phyloP scores from a whole-genome alignment of 2,113 vertebrate genomes.

The Thunnus maccoyii region DNA sequence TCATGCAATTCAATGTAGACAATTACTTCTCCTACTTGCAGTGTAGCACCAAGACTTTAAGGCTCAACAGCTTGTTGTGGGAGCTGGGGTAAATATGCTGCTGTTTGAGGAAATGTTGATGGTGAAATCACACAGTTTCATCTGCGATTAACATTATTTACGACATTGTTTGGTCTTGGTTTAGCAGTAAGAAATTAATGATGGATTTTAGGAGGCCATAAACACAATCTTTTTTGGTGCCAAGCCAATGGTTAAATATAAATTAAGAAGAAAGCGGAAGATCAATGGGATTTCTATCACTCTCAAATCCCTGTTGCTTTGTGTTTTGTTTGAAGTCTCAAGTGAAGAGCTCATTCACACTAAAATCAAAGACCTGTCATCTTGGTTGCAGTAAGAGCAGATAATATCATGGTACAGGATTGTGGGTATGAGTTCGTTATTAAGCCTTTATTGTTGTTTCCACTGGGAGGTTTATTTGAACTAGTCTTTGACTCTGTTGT shows the following conservation, averaged over 20 bases:
- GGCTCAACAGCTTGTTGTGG: constrained; percentile 67
- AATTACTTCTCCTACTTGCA: constrained; percentile 53
- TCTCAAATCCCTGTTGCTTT: constrained; percentile 83
- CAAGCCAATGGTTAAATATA: constrained; percentile 83
- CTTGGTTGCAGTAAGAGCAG: constrained; percentile 72
- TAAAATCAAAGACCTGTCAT: constrained; percentile 84
- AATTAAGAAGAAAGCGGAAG: constrained; percentile 84
- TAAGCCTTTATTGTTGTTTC: constrained; percentile 58
- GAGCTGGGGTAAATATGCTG: constrained; percentile 56
- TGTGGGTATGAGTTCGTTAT: constrained; percentile 53
- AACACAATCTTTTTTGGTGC: constrained; percentile 80
- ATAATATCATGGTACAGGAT: constrained; percentile 73
- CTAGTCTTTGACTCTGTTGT: constrained; percentile 28
- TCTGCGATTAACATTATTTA: constrained; percentile 77
- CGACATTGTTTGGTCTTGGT: constrained; percentile 69
- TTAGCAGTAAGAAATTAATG: constrained; percentile 81
- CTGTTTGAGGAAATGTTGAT: constrained; percentile 56
- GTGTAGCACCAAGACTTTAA: constrained; percentile 56
- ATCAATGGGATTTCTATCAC: constrained; percentile 82
- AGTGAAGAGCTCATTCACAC: constrained; percentile 75
- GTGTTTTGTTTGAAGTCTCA: constrained; percentile 84
- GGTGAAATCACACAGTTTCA: constrained; percentile 66
- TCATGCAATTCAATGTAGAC: constrained; percentile 55
- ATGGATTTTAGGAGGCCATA: constrained; percentile 77
- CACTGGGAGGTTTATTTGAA: constrained; percentile 44